These are phyloP conservation scores for Silvanus unidentatus DNA, from an alignment of 2,888 invertebrate species.

Conservation along the genomic window DNA sequence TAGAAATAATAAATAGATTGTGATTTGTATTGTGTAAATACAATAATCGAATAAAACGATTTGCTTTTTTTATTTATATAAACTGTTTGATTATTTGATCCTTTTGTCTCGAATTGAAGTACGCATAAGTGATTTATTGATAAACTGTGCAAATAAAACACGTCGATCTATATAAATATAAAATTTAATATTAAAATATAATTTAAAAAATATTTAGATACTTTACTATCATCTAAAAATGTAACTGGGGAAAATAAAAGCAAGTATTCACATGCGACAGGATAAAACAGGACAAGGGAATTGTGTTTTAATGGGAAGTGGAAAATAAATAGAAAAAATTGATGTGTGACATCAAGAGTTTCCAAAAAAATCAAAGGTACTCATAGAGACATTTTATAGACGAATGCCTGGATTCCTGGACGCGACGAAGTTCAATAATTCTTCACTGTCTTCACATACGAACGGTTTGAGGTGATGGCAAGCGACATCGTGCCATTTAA, in stretches of 20 bases:
- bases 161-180: constrained; percentile 17
- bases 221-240: constrained; percentile 16
- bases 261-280: constrained; percentile 30
- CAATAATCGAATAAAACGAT: not conserved
- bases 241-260: constrained; percentile 10
- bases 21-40: constrained; percentile 4
- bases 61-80: constrained; percentile 1
- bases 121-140: too few species aligned
- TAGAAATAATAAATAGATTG: not conserved
- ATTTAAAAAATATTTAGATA: constrained; percentile 36
- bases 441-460: constrained; percentile 88
- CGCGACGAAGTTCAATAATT: constrained; percentile 82
- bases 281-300: not conserved
- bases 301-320: not conserved
- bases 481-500: constrained; percentile 84
- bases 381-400: constrained; percentile 50
- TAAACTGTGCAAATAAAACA: constrained; percentile 3
- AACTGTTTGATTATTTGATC: constrained; percentile 2
- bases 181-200: constrained; percentile 38
- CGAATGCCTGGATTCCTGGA: constrained; percentile 82
- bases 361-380: too few species aligned
- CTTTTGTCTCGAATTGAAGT: not conserved
- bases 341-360: too few species aligned
- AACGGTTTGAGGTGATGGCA: constrained; percentile 82
- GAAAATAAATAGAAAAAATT: not conserved